Percentiles rank a stretch among this genome's conserved stretches.
These are phyloP conservation scores for Setophaga petechia DNA, from an alignment of 2,113 vertebrate species.

Conservation along the genomic window DNA sequence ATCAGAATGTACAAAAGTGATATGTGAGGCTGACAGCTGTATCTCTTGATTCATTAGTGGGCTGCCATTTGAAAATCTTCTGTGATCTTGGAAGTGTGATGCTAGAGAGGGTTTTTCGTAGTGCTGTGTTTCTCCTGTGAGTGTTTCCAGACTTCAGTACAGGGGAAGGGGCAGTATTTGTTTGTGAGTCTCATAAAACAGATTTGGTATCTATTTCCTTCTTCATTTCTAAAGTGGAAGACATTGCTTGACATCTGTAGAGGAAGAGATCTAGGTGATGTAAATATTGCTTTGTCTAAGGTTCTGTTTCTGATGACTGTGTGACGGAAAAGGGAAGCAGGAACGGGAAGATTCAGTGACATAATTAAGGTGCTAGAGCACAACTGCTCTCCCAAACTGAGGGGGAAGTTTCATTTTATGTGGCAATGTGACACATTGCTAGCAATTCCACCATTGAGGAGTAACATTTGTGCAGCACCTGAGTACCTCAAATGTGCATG, in stretches of 20 bases:
- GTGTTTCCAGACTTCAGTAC: background rate
- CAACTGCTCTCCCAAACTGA: background rate
- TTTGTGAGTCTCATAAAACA: background rate
- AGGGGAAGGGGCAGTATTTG: background rate
- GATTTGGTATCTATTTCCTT: background rate
- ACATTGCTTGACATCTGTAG: background rate
- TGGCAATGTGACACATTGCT: background rate
- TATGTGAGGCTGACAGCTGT: background rate
- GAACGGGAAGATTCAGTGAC: background rate
- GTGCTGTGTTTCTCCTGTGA: background rate
- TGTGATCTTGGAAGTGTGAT: background rate
- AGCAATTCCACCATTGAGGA: background rate
- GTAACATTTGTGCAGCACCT: background rate
- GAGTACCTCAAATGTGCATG: background rate
- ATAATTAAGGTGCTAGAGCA: background rate
- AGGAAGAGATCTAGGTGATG: background rate
- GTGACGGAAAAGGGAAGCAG: background rate
- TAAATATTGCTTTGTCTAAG: background rate
- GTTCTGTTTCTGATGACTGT: background rate
- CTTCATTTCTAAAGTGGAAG: background rate
- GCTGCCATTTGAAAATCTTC: background rate
- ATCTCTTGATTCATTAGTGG: background rate
- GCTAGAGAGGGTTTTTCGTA: background rate
- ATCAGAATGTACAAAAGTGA: background rate
- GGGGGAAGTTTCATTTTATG: background rate